Percentiles rank a stretch among this genome's conserved stretches.
phyloP scores from a whole-genome alignment of 1,140 invertebrate species.

The Sycobia sp. region DNA sequence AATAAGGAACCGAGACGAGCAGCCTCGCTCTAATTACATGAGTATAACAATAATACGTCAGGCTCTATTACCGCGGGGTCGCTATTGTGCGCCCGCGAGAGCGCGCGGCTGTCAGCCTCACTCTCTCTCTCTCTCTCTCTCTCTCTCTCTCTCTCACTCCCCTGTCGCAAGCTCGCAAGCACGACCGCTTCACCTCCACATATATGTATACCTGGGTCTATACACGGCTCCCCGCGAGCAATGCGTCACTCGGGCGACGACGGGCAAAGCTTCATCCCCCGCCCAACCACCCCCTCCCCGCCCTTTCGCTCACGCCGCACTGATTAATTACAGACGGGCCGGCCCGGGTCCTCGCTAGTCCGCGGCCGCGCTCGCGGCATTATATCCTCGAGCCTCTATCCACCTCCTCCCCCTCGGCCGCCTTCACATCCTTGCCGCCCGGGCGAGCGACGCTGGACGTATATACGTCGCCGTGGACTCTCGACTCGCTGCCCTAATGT shows the following conservation, averaged over 20 bases:
- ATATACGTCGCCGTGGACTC: too few relatives aligned
- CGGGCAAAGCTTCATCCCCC: background rate
- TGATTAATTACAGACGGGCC: conserved; percentile 24
- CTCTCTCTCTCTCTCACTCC: background rate
- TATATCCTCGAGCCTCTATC: background rate
- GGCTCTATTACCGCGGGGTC: conserved; percentile 15
- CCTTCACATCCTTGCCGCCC: too few relatives aligned
- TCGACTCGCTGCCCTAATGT: conserved; percentile 23
- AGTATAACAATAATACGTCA: conserved; percentile 29
- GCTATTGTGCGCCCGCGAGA: background rate
- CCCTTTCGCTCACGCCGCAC: background rate
- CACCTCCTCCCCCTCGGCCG: background rate
- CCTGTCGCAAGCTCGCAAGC: too few relatives aligned
- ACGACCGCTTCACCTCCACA: too few relatives aligned
- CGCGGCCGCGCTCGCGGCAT: background rate
- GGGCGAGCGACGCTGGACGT: too few relatives aligned
- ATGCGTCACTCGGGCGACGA: background rate
- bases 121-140: conserved; percentile 1
- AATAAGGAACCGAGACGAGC: background rate
- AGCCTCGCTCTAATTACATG: conserved; percentile 23
- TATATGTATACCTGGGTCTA: too few relatives aligned
- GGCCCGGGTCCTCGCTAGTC: background rate
- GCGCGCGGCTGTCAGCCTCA: background rate
- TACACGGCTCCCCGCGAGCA: too few relatives aligned
- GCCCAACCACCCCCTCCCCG: background rate